These are phyloP conservation scores for Oryzias melastigma DNA, from an alignment of 2,113 vertebrate species.

Conservation along the genomic window DNA sequence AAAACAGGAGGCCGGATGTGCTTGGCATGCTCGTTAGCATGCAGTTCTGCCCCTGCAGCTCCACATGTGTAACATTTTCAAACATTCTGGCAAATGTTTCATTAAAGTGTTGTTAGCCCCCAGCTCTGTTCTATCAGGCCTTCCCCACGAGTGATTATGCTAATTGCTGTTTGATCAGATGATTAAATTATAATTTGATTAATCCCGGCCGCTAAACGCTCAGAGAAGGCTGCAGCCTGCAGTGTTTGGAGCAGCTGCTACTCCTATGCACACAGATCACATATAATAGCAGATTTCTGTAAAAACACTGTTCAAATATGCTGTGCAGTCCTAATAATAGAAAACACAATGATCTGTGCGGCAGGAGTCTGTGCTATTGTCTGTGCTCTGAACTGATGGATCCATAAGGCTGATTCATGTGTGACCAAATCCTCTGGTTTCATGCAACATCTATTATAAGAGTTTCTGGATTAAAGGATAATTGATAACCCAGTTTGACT, in stretches of 20 bases:
- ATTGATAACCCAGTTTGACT: too few relatives aligned
- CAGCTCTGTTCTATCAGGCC: constrained; percentile 82
- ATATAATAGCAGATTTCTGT: constrained; percentile 18
- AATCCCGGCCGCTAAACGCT: constrained; percentile 86
- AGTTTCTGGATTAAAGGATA: too few relatives aligned
- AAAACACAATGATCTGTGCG: constrained; percentile 61
- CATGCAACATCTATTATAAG: constrained; percentile 5
- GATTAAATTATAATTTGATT: constrained; percentile 95
- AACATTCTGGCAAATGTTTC: constrained; percentile 73
- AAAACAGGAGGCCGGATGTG: too few relatives aligned
- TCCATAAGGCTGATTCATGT: constrained; percentile 70
- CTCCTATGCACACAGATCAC: constrained; percentile 17
- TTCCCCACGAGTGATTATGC: constrained; percentile 90
- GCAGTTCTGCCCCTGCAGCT: constrained; percentile 40
- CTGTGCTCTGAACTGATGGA: constrained; percentile 57
- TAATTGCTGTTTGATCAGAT: constrained; percentile 97
- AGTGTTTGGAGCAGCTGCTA: constrained; percentile 61
- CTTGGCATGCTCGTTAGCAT: constrained; percentile 49
- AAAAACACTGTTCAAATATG: constrained; percentile 21
- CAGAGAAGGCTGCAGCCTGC: constrained; percentile 78
- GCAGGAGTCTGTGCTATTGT: constrained; percentile 45
- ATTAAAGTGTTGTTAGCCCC: constrained; percentile 75
- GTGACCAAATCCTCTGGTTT: constrained; percentile 38
- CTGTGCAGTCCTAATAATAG: constrained; percentile 31
- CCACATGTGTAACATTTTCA: constrained; percentile 72